These are phyloP conservation scores for Magallana nippona DNA, from an alignment of 2,888 invertebrate genomes.

Conservation along the genomic window DNA sequence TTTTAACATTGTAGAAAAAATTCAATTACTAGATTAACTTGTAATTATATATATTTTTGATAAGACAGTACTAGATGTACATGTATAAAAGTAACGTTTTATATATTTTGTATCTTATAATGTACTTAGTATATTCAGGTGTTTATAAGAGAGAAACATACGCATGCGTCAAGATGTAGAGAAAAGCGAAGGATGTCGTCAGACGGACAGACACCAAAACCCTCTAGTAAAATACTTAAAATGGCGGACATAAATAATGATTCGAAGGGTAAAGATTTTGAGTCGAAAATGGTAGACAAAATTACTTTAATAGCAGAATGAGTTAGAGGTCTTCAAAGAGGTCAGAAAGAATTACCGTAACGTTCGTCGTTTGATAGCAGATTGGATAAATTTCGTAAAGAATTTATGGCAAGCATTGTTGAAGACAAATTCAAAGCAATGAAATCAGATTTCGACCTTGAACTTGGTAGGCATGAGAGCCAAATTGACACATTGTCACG, in stretches of 20 bases:
- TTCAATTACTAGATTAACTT: too few species aligned
- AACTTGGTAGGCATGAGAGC: not conserved
- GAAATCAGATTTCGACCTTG: slow-evolving; percentile 24
- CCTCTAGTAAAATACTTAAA: not conserved
- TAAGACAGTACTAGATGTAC: too few species aligned
- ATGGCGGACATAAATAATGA: slow-evolving; percentile 11
- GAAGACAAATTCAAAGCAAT: slow-evolving; percentile 34
- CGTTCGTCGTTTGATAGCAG: not conserved
- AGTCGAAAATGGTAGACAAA: not conserved
- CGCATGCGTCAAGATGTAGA: too few species aligned
- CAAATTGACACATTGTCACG: not conserved
- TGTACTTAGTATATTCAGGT: too few species aligned
- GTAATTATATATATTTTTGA: too few species aligned
- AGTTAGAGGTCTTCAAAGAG: not conserved
- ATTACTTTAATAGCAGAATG: not conserved
- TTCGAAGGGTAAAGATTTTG: not conserved
- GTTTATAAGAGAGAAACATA: too few species aligned
- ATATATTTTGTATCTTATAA: too few species aligned
- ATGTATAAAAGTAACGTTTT: too few species aligned
- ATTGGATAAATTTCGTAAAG: slow-evolving; percentile 13
- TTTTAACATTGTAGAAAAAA: too few species aligned
- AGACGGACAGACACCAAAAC: not conserved
- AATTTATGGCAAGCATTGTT: not conserved
- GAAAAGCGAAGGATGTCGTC: slow-evolving; percentile 16
- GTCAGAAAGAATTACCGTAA: not conserved